Base-by-base conservation (phyloP, 35 echinoderm and acorn worm genomes). In the Apostichopus japonicus region DNA sequence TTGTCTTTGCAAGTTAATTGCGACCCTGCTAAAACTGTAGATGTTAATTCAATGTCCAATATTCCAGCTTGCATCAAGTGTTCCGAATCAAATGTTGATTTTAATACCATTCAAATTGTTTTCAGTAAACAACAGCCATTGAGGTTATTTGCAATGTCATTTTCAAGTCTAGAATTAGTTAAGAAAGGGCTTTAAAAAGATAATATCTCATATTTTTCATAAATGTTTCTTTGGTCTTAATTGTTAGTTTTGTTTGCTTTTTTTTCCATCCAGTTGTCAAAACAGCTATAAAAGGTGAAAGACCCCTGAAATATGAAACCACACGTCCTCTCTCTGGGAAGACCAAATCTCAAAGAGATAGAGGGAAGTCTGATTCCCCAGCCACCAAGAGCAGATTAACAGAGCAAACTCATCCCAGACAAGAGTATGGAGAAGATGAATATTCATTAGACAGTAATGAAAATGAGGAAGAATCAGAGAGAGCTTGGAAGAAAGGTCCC, bases 271-370 rank as follows among this genome's bases (percentile, higher is more conserved):
- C 53, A 91, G 78, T 75, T 52, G 80, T 92, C 33, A 83, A 78
- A 78, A 72, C 90, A 90, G 88, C 86, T 27, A 77, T 88, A 1
- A 96, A 98, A 94, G 93, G 93, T 86, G 97, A 98, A 4, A 72
- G 97, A 57, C 97, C 97, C 9, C 67, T 98, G 54, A 98, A 98
- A 78, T 98, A 96, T 76, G 97, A 98, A 87, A 98, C 97, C 53
- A 98, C 97, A 8, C 90, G 94, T 54, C 97, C 97, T 17, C 53
- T 94, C 33, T 98, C 96, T 14, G 96, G 87, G 15, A 80, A 53
- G 25, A 94, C 54, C 44, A 94, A 27, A 80, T 23, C 81, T 23
- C 16, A 59, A 22, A 84, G 81, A n/a, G 16, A 67, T 16, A 72
- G 9, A 72, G 16, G 3, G 53, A 24, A 57, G 17, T 9, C 81